Base-by-base conservation (phyloP, 2,888 invertebrate species). In the Tipula lateralis region DNA sequence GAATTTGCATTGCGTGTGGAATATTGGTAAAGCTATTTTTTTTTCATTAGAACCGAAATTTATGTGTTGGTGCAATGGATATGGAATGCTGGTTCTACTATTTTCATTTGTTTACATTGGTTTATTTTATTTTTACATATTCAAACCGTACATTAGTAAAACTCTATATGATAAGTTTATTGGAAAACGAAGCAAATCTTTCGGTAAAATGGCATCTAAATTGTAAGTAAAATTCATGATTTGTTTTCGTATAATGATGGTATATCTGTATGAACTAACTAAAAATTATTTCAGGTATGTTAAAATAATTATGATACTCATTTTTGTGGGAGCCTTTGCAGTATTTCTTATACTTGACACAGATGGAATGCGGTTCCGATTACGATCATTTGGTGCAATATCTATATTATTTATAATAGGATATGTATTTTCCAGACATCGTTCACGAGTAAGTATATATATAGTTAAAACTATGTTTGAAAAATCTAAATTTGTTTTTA, bases 321-420 rank as follows among this genome's bases (percentile, higher is more conserved):
- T 88, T 0, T 85, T 94, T 1, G 80, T 94, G 2, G 89, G 87
- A 0, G 91, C 89, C 0, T 90, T 95, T 1, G 89, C 91, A 0
- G 87, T 92, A 0, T 95, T 94, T 88, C 89, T 96, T 0, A 91
- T 92, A 86, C 88, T 94, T 84, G 96, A 96, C 88, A 93, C 95
- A 0, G 87, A 88, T 84, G 91, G 92, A 0, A 89, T 92, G 0
- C 90, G 91, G 3, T 89, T 91, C 83, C 91, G 96, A 86, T 91
- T 97, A 83, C 91, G 93, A 84, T 95, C 96, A 0, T 88, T 95
- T 9, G 87, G 92, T 3, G 97, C 96, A 0, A 91, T 96, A 1
- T 86, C 90, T 0, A 89, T 93, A 12, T 91, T 97, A 44, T 87
- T 96, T 24, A 16, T 92, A 0, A 87, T 93, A 29, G 94, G 94